Base-by-base conservation (phyloP, 2,797 vertebrate genomes). In the Decapterus maruadsi region DNA sequence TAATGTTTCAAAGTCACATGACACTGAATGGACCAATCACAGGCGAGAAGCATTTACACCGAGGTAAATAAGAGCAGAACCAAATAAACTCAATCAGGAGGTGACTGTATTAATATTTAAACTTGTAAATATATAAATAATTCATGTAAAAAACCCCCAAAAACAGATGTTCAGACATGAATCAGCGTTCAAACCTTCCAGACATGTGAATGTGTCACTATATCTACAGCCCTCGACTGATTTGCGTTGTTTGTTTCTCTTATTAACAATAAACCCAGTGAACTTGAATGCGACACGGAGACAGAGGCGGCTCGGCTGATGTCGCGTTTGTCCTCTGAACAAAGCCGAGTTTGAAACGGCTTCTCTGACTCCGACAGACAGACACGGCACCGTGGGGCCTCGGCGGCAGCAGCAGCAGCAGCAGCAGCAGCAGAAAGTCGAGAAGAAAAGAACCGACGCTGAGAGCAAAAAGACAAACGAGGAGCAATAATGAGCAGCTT, bases 401-500 rank as follows among this genome's bases (percentile, higher is more conserved):
- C 40, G 10, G 75, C 65, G 26, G 13, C 45, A n/a, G 50, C 70
- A 67, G 69, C 72, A 50, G 58, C 51, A 54, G 29, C 68, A 36
- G 13, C 45, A 36, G 13, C 45, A 69, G 69, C 72, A 54, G 58
- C 51, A 54, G 29, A 43, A 51, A 81, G 55, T 60, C 43, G 4
- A 68, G 80, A 26, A 26, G 26, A 26, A 26, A 59, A 31, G 63
- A 64, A 59, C 6, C 57, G 77, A 66, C 8, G 46, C 77, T 78
- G 76, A 70, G 73, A 81, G 90, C 69, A 26, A 64, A 78, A 78
- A 86, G 71, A 82, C 31, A 57, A 36, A 51, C 1, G 11, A 43
- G 66, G 62, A 9, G 60, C 77, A 78, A 83, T 89, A 83, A 88
- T 71, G 83, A 88, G 86, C 55, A 65, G 78, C 75, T 71, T 78